phyloP scores from a whole-genome alignment of 2,113 vertebrate species.

The Hydropotes inermis region DNA sequence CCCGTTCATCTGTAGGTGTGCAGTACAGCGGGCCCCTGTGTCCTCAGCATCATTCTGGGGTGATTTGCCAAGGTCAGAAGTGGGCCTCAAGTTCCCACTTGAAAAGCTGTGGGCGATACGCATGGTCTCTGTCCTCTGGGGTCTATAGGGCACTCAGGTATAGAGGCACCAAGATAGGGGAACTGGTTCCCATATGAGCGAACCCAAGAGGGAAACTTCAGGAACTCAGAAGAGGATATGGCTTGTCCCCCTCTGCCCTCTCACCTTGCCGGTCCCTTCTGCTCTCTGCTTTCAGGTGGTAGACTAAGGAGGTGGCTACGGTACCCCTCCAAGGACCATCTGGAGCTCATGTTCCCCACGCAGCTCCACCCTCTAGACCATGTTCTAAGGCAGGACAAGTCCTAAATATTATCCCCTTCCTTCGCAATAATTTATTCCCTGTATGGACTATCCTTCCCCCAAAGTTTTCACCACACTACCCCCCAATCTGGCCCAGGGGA shows the following conservation, averaged over 20 bases:
- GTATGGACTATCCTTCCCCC: neutral
- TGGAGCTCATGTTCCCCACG: neutral
- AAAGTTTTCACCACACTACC: neutral
- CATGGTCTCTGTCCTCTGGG: neutral
- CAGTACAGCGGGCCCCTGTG: neutral
- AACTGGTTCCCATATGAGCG: neutral
- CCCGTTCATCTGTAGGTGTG: neutral
- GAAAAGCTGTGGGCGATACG: neutral
- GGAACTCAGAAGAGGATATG: neutral
- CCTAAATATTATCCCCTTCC: neutral
- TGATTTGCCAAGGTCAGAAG: neutral
- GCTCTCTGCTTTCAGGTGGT: neutral
- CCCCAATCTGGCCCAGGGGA: neutral
- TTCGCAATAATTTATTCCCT: conserved; percentile 52
- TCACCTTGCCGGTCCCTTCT: neutral
- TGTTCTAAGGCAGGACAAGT: neutral
- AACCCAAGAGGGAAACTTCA: neutral
- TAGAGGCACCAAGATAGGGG: neutral
- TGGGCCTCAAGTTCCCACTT: neutral
- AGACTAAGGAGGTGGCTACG: neutral
- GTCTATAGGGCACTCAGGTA: neutral
- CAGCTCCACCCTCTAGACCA: neutral
- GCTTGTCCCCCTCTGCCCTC: neutral
- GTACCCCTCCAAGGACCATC: neutral
- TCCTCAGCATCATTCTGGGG: neutral